Base-by-base conservation (phyloP, 2,888 invertebrate genomes). In the Aspidiotus rigidus region DNA sequence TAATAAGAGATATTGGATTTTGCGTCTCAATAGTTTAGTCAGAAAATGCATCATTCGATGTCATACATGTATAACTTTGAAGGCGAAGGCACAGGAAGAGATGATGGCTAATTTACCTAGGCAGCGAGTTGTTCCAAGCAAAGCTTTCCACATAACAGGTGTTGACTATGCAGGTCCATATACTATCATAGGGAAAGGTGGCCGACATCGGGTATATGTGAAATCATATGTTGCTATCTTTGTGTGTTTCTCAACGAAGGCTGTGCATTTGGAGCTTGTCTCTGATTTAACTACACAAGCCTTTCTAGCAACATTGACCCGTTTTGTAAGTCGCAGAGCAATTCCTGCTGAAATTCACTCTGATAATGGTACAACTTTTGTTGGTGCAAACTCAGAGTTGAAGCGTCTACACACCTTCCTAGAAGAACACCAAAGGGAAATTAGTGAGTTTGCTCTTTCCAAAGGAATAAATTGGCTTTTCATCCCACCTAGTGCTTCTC, bases 81-180 rank as follows among this genome's bases (percentile, higher is more conserved):
- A 55, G 40, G 56, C 56, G 16, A 15, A 56, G 16, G 16, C 49
- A 13, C 10, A 13, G 56, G 16, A 15, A n/a, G 73, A 73, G 53
- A 8, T 73, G 9, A 76, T 76, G 76, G 75, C 74, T n/a, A 64
- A 74, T 57, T 71, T 76, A 59, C 76, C 76, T 5, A 54, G 17
- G 28, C 41, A 40, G 8, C 15, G 73, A 55, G 72, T 73, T 3
- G 62, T 44, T 7, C 71, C 73, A 17, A 53, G 57, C 7, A 55
- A 57, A 15, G 64, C 72, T 7, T 73, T 73, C 55, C 44, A 15
- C 6, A 49, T 17, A 7, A 49, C 60, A 8, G 73, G 72, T n/a
- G 57, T 72, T 7, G 73, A 73, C 42, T 71, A 66, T 60, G 70
- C 71, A 10, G 73, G 72, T 0, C 73, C 73, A 16, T 49, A 72